phyloP scores from a whole-genome alignment of 2,113 vertebrate species.

The Oryzias melastigma region DNA sequence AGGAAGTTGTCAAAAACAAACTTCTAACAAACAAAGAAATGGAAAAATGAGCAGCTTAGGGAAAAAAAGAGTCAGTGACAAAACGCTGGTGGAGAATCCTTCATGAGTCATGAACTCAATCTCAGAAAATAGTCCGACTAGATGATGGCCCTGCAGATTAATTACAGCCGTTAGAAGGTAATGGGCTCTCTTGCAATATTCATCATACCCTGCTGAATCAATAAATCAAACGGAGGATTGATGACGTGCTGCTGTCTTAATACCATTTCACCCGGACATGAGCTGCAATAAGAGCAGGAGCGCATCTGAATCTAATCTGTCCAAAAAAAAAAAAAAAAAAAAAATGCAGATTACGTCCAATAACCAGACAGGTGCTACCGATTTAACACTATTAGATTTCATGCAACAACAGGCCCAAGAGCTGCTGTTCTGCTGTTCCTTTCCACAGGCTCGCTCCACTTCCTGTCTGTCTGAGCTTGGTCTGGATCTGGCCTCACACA shows the following conservation, averaged over 20 bases:
- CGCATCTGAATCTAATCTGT: constrained; percentile 44
- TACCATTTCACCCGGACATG: constrained; percentile 30
- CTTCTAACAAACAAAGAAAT: constrained; percentile 2
- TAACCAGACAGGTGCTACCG: constrained; percentile 46
- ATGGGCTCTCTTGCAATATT: constrained; percentile 58
- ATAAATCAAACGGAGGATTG: constrained; percentile 49
- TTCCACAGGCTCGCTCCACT: constrained; percentile 40
- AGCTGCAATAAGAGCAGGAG: constrained; percentile 2
- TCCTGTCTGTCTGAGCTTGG: constrained; percentile 51
- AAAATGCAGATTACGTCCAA: constrained; percentile 49
- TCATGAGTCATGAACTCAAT: constrained; percentile 6
- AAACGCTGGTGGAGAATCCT: constrained; percentile 24
- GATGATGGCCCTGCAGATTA: constrained; percentile 42
- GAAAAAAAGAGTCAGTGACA: constrained; percentile 13
- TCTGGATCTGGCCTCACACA: constrained; percentile 28
- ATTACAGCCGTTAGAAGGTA: constrained; percentile 53
- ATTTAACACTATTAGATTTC: constrained; percentile 50
- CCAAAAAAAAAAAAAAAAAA: constrained; percentile 4
- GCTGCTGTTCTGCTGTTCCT: constrained; percentile 24
- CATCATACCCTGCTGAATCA: constrained; percentile 53
- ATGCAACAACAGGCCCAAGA: constrained; percentile 10
- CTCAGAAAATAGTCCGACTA: constrained; percentile 44
- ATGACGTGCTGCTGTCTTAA: constrained; percentile 37
- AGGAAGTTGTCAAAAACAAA: not conserved
- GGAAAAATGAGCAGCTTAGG: not conserved